Evolutionary conservation across 2,888 invertebrate species (phyloP).

Genomic region (Stegana nigrithorax): DNA sequence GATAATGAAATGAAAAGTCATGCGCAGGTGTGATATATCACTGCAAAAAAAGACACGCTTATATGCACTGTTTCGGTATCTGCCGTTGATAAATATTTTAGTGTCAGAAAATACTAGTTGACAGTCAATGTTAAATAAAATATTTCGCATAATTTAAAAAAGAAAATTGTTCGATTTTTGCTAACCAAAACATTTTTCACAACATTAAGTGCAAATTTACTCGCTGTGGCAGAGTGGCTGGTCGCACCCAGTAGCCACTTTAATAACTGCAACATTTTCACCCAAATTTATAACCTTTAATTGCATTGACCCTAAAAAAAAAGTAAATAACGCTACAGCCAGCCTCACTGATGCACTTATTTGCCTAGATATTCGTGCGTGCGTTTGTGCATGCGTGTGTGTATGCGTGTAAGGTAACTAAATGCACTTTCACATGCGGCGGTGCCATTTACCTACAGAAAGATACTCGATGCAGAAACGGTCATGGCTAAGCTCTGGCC

Average conservation of each 20-base stretch:
- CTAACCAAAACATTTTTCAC: not conserved
- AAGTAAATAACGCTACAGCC: not conserved
- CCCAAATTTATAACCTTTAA: slow-evolving; percentile 61
- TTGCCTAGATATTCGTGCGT: not conserved
- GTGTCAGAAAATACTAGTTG: slow-evolving; percentile 9
- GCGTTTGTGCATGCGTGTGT: slow-evolving; percentile 19
- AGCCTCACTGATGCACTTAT: not conserved
- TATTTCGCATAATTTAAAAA: slow-evolving; percentile 4
- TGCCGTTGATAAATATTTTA: slow-evolving; percentile 15
- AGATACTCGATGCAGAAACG: no score
- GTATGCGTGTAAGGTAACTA: no score
- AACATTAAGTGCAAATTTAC: not conserved
- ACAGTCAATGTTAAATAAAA: slow-evolving; percentile 10
- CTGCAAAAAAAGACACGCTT: not conserved
- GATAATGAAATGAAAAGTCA: slow-evolving; percentile 14
- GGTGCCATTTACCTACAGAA: not conserved
- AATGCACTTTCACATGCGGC: slow-evolving; percentile 53
- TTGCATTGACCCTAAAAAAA: slow-evolving; percentile 57
- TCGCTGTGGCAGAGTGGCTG: no score
- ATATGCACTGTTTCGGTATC: not conserved
- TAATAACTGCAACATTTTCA: slow-evolving; percentile 44
- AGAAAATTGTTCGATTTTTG: not conserved
- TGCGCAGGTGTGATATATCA: slow-evolving; percentile 1
- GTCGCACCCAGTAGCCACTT: no score
- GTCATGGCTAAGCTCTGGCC: no score